Percentiles rank a stretch among this genome's conserved stretches.
Conservation (phyloP, 2,888 invertebrate species). For the Sicus ferrugineus region DNA sequence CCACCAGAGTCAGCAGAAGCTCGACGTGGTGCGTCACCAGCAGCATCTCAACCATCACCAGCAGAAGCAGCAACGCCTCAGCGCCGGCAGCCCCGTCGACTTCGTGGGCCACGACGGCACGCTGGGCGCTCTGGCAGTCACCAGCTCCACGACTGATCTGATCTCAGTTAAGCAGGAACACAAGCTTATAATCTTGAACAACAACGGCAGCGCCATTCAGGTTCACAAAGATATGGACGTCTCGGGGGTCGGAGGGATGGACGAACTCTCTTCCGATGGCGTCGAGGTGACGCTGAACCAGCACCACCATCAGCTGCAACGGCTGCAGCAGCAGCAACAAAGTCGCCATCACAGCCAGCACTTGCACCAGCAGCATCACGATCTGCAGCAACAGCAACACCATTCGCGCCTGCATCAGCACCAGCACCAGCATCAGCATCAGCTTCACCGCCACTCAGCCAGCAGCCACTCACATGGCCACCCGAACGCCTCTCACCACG, state of each 20-base stretch:
- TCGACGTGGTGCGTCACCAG: conserved; percentile 43
- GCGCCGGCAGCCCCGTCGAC: conserved; percentile 49
- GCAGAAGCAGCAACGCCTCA: conserved; percentile 44
- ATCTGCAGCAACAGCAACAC: conserved; percentile 34
- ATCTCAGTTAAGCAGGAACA: conserved; percentile 56
- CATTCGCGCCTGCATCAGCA: conserved; percentile 29
- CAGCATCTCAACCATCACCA: conserved; percentile 46
- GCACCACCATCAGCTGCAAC: conserved; percentile 50
- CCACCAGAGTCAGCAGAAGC: conserved; percentile 34
- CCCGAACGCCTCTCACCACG: conserved; percentile 51
- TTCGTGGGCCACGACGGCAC: conserved; percentile 54
- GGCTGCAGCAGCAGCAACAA: conserved; percentile 46
- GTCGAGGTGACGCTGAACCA: conserved; percentile 57
- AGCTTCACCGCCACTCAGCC: conserved; percentile 36
- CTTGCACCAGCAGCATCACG: conserved; percentile 33
- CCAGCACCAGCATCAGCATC: too few relatives aligned
- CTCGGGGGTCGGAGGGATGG: conserved; percentile 41
- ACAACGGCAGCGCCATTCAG: conserved; percentile 31
- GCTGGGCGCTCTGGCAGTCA: conserved; percentile 51
- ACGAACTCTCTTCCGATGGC: conserved; percentile 53
- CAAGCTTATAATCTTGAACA: conserved; percentile 51
- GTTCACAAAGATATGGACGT: conserved; percentile 1
- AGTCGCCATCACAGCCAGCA: conserved; percentile 35
- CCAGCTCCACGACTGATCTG: conserved; percentile 43
- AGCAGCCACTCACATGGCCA: conserved; percentile 34